Conservation (phyloP, 2,797 vertebrate species). For the Cyclura pinguis region DNA sequence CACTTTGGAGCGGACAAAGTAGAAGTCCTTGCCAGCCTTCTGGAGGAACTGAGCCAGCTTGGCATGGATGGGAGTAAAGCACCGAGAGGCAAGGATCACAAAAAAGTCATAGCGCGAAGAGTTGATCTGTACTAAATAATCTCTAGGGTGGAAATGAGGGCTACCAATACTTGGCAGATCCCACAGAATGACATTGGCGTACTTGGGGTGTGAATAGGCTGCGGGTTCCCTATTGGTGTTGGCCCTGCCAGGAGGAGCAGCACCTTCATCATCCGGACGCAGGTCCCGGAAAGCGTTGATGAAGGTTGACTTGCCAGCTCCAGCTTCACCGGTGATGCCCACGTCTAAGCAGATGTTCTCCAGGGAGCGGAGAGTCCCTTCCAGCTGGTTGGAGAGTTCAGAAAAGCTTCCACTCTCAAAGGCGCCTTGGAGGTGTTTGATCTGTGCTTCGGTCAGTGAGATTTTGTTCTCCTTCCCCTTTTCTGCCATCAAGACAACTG, state of each 20-base stretch:
- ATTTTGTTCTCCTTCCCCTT: constrained; percentile 68
- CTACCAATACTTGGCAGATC: constrained; percentile 67
- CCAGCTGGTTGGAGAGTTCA: constrained; percentile 39
- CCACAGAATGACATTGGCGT: constrained; percentile 63
- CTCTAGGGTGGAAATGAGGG: constrained; percentile 42
- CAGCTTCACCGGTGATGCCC: constrained; percentile 62
- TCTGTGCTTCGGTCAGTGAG: constrained; percentile 76
- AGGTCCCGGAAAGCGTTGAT: constrained; percentile 64
- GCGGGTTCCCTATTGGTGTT: constrained; percentile 14
- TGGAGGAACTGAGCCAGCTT: constrained; percentile 49
- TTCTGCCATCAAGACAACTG: constrained; percentile 45
- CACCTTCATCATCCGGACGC: constrained; percentile 48
- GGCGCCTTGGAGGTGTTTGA: constrained; percentile 70
- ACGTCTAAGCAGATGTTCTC: constrained; percentile 56
- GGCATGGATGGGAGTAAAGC: constrained; percentile 53
- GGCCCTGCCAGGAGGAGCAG: constrained; percentile 42
- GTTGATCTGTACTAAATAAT: constrained; percentile 47
- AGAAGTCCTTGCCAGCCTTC: constrained; percentile 56
- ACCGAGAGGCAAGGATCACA: constrained; percentile 60
- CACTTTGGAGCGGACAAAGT: constrained; percentile 67
- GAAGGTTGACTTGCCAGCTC: constrained; percentile 62
- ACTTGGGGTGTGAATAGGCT: constrained; percentile 53
- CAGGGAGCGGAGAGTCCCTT: constrained; percentile 41
- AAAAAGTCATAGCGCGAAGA: constrained; percentile 64
- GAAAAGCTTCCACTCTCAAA: constrained; percentile 56